These are phyloP conservation scores for Nomada lathburiana DNA, from an alignment of 2,888 invertebrate species.

Conservation along the genomic window DNA sequence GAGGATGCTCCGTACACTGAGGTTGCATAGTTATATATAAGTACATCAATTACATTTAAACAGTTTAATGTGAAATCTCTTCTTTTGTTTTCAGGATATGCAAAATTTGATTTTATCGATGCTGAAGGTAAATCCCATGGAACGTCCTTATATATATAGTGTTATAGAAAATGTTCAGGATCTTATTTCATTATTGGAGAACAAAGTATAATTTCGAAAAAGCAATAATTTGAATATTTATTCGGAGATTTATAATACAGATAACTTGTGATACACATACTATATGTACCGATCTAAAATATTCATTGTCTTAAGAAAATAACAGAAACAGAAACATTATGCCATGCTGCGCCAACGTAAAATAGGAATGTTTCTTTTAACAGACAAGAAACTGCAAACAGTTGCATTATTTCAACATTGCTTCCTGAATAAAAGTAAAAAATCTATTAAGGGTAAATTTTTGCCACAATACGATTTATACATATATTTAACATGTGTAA, in stretches of 20 bases:
- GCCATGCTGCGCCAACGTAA: conserved; percentile 2
- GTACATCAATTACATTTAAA: not conserved
- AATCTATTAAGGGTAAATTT: conserved; percentile 3
- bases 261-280: conserved; percentile 38
- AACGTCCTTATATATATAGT: conserved; percentile 91
- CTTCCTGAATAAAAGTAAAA: not conserved
- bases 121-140: conserved; percentile 90
- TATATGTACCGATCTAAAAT: not conserved
- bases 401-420: conserved; percentile 18
- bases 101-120: conserved; percentile 89
- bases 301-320: conserved; percentile 2
- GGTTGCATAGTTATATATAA: conserved; percentile 76
- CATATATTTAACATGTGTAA: conserved; percentile 29
- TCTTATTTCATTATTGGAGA: conserved; percentile 86
- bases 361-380: conserved; percentile 15
- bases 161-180: conserved; percentile 88
- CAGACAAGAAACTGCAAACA: conserved; percentile 5
- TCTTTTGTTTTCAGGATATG: conserved; percentile 86
- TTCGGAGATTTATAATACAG: conserved; percentile 30
- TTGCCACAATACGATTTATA: not conserved
- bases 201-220: conserved; percentile 83
- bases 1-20: conserved; percentile 88
- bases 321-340: conserved; percentile 5
- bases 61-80: not conserved
- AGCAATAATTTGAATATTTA: conserved; percentile 37